Conservation (phyloP, 2,888 invertebrate genomes). For the Aporophyla lueneburgensis region DNA sequence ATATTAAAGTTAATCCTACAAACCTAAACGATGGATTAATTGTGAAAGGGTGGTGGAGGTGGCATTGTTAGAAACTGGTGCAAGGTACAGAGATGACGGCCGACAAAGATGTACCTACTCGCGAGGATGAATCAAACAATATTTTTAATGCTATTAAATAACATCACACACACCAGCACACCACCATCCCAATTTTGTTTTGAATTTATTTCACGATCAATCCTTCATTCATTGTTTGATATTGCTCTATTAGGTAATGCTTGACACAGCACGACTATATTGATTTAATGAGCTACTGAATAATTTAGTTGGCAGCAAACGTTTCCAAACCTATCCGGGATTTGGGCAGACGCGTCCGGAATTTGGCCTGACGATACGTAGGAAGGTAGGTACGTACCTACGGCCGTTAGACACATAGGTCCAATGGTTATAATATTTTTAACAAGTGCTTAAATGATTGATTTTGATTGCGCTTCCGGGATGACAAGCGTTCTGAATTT, state of each 20-base stretch:
- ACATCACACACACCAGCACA: neutral
- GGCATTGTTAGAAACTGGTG: neutral
- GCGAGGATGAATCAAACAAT: neutral
- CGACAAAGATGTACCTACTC: too few relatives aligned
- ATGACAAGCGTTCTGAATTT: constrained; percentile 9
- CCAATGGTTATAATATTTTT: neutral
- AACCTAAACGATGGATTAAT: neutral
- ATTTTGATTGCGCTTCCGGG: neutral
- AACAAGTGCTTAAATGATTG: neutral
- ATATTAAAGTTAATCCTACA: too few relatives aligned
- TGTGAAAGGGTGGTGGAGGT: neutral
- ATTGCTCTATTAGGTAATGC: constrained; percentile 8
- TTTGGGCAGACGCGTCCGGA: constrained; percentile 12
- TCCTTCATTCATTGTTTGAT: neutral
- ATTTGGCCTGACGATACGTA: neutral
- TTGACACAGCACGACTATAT: neutral
- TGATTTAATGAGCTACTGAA: constrained; percentile 18
- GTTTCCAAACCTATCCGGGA: constrained; percentile 10
- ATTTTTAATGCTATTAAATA: neutral
- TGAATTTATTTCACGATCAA: neutral
- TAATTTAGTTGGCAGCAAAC: constrained; percentile 19
- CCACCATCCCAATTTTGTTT: neutral
- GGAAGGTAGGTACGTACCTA: neutral
- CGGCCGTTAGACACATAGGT: neutral
- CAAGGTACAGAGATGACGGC: neutral